Base-by-base conservation (phyloP, 2,888 invertebrate genomes). In the Drosophila rubida region DNA sequence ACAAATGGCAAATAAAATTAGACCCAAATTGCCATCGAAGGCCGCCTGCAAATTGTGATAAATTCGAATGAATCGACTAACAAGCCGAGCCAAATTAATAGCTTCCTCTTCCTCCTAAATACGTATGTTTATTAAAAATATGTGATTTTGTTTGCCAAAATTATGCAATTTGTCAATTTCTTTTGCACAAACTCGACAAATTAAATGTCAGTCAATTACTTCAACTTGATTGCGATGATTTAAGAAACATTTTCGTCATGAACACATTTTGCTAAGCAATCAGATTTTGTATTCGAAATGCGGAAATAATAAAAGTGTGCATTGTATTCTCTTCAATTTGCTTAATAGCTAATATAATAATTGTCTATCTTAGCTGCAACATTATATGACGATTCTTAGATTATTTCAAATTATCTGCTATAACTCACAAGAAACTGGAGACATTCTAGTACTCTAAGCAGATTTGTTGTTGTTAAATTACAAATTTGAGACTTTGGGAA, bases 1-100 rank as follows among this genome's bases (percentile, higher is more conserved):
- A 58, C 42, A 55, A 42, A 55, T 50, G 45, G 69, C 68, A 72
- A 82, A 82, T 75, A 71, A 78, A 78, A 78, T 78, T 82, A 82
- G 71, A 68, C 37, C 41, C 61, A 67, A 72, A 72, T 72, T 72
- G 73, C 54, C 58, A 58, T 66, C 61, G 69, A 69, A 54, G 61
- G 49, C 39, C 51, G 54, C 9, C 45, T 42, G 67, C 62, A 63
- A 68, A 78, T 65, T 75, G 79, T 49, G 51, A 49, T 68, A 78
- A 78, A 78, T 82, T 75, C 75, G 67, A 71, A 78, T 75, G 82
- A 78, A 78, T 75, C 45, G 49, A 50, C 78, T 61, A 69, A 69
- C 69, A 69, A 68, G 54, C 69, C 44, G 14, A 54, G 23, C 44
- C 45, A 69, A 69, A 61, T 69, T 61, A 69, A 69, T 55, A 61